Base-by-base conservation (phyloP, 2,888 invertebrate genomes). In the Yponomeuta evonymella region DNA sequence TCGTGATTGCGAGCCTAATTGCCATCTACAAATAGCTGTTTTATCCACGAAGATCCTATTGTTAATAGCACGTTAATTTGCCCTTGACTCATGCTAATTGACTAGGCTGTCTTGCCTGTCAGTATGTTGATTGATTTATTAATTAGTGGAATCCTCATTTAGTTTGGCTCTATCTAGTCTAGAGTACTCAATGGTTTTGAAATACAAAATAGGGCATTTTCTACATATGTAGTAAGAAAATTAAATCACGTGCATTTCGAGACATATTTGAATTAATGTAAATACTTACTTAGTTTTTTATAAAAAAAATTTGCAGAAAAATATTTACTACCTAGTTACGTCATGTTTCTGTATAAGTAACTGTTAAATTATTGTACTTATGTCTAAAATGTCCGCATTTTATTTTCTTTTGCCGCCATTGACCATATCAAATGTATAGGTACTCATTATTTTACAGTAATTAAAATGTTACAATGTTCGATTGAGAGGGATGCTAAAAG, bases 1-100 rank as follows among this genome's bases (percentile, higher is more conserved):
- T 15, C 51, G 51, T 58, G 12, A 58, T 15, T 58, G 51, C 15
- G 51, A 58, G 15, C 51, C 12, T 58, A 58, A 58, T 58, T 58
- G 12, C 15, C 15, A 58, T 15, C 51, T 15, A 58, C 51, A 58
- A 58, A 58, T 58, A 58, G 15, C 51, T 58, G 12, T 58, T 12
- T 58, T 58, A 58, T 58, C 51, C 15, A 58, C 51, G 15, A 48
- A 58, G 33, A 69, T 69, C 62, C 62, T 58, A 33, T 33, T 69
- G 33, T 29, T 23, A 69, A 69, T 30, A 51, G 33, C 65, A 4
- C 29, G 43, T 6, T 48, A 68, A 48, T 68, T 43, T 10, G 23
- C 33, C 36, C 10, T 15, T 33, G 33, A 68, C 33, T 68, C 5
- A 15, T 4, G 23, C 1, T 68, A 33, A 68, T 68, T 33, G 67